Conservation (phyloP, 2,888 invertebrate species). For the Morpho deidamia region DNA sequence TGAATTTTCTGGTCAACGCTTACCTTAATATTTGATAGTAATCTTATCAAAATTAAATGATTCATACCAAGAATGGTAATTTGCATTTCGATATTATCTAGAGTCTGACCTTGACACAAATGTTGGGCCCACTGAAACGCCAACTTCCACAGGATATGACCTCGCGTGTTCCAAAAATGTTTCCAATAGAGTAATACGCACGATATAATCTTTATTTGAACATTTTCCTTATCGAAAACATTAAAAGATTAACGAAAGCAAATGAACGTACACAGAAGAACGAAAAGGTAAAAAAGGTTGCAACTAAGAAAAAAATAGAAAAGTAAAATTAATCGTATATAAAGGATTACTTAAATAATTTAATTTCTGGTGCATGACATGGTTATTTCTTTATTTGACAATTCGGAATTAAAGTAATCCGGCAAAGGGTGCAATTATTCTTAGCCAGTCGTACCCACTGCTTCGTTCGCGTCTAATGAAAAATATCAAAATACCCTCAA, state of each 20-base stretch:
- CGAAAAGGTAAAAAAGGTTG: no score
- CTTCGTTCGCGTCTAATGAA: no score
- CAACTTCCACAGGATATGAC: conserved; percentile 20
- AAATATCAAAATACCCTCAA: no score
- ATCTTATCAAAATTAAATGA: conserved; percentile 15
- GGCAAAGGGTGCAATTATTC: no score
- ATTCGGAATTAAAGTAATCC: no score
- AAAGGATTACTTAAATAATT: no score
- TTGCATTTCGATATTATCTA: conserved; percentile 55
- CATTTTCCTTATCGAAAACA: conserved; percentile 13
- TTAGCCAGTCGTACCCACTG: no score
- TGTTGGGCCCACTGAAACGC: conserved; percentile 48
- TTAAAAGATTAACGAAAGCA: background rate
- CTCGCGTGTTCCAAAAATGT: conserved; percentile 26
- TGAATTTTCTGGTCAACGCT: background rate
- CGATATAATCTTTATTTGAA: conserved; percentile 22
- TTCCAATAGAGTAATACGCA: conserved; percentile 8
- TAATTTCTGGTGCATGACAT: no score
- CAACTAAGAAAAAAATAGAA: no score
- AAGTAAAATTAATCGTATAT: no score
- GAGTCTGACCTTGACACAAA: conserved; percentile 50
- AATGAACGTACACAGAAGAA: background rate
- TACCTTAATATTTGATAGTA: conserved; percentile 6
- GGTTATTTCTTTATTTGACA: no score
- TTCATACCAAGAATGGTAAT: conserved; percentile 38